Base-by-base conservation (phyloP, 1,140 invertebrate species). In the Drosophila lowei region DNA sequence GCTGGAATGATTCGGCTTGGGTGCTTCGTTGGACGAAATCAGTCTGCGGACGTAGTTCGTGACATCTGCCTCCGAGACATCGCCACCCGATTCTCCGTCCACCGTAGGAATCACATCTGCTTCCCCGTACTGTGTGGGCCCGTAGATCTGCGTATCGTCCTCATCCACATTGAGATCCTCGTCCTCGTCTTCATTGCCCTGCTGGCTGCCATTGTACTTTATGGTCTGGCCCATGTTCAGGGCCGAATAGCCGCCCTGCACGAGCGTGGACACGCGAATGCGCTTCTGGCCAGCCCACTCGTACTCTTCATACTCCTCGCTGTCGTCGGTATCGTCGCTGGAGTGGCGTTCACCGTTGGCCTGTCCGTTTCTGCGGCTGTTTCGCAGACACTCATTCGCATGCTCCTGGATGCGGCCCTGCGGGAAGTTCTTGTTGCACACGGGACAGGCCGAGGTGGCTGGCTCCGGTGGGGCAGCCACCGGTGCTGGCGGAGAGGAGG, bases 41-140 rank as follows among this genome's bases (percentile, higher is more conserved):
- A 90, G 72, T 0, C 76, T 66, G 3, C 79, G 76, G 56, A 90
- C 75, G 30, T 91, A 92, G 58, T 93, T 94, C 55, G 93, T 93
- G 41, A 94, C 93, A 58, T 95, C 92, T 15, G 70, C 77, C 11
- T 81, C 67, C 6, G 75, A 76, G 0, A 78, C 72, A 54, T 75
- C 78, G 7, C 64, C 72, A 9, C 90, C 89, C n/a, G 76, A 72
- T 16, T 92, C 90, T 2, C 94, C 93, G 15, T 92, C 91, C 18
- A 93, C 91, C 13, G 34, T 38, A 1, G 94, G 93, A 42, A 94
- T 93, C 13, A 97, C 94, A 92, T 97, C 95, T 0, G 93, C 93
- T 67, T 96, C 95, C 21, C 94, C 95, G 84, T 97, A 98, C 91
- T 98, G 97, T 9, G 96, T 92, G 6, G 95, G 95, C 1, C 97